A percentile compares a stretch with the other conserved stretches of the same genome.
phyloP scores from a whole-genome alignment of 2,888 invertebrate species.

The Labia minor region DNA sequence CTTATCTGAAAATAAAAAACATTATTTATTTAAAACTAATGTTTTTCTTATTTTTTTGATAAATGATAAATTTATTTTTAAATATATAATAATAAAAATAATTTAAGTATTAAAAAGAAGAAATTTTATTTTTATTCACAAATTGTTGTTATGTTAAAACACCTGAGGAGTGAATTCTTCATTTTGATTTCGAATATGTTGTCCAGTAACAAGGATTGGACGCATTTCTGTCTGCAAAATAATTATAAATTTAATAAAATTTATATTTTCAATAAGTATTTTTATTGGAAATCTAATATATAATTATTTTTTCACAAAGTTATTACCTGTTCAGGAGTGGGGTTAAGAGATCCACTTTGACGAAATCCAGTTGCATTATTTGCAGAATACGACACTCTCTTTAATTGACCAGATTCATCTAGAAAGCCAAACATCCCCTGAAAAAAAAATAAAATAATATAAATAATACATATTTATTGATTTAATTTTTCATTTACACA shows the following conservation, averaged over 20 bases:
- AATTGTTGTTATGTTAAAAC: not conserved
- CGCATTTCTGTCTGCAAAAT: not conserved
- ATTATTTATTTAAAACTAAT: too few relatives aligned
- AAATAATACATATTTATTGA: too few relatives aligned
- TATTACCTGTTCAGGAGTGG: not conserved
- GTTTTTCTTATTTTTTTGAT: too few relatives aligned
- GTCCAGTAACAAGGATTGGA: not conserved
- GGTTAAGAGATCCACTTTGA: conserved; percentile 22
- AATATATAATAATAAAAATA: too few relatives aligned
- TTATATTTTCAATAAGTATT: conserved; percentile 20
- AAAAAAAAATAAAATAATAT: too few relatives aligned
- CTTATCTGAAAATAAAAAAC: not conserved
- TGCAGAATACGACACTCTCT: conserved; percentile 63
- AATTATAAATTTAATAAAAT: not conserved
- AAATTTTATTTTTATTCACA: too few relatives aligned
- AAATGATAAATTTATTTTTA: too few relatives aligned
- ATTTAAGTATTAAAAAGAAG: too few relatives aligned
- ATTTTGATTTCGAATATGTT: not conserved
- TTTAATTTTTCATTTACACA: too few relatives aligned
- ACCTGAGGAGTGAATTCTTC: not conserved
- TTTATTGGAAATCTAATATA: conserved; percentile 14
- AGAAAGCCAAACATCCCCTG: conserved; percentile 76
- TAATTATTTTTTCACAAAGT: not conserved
- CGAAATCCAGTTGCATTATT: conserved; percentile 39
- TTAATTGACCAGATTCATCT: conserved; percentile 64